Base-by-base conservation (phyloP, 1,140 invertebrate species). In the Drosophila varians region DNA sequence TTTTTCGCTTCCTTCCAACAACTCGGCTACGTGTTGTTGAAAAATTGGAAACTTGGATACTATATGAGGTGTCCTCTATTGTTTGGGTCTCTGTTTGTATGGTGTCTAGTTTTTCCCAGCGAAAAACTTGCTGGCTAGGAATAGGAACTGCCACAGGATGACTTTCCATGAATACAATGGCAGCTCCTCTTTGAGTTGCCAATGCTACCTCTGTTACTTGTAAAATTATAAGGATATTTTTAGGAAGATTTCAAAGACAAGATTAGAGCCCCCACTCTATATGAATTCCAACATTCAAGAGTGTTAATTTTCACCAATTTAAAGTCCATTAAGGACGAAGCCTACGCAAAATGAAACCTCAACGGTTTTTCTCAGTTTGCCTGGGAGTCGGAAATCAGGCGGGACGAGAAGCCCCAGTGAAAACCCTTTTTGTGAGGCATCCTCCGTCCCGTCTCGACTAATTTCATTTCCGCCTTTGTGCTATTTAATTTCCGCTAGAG, bases 391-490 rank as follows among this genome's bases (percentile, higher is more conserved):
- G 18, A 49, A 26, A 25, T 23, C 7, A 45, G 12, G 12, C 5
- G 25, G 14, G n/a, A 3, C 18, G 3, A 42, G 45, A 16, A 61
- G 25, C 14, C 38, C 23, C 18, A 16, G 18, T 47, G 19, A 3
- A n/a, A 71, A 52, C 36, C 52, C 52, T 56, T 71, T 56, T 51
- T 9, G 23, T 14, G n/a, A n/a, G 31, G 2, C 19, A 16, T 25
- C 45, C 14, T 38, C 36, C 12, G 16, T 19, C 47, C 61, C n/a
- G 31, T 34, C 25, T 23, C 40, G 40, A 68, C 82, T 86, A 86
- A 86, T 86, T 87, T 87, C 75, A 87, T 87, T 82, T 87, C 82
- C 82, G 82, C 40, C 57, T 71, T 62, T 74, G 49, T 51, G 73
- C 83, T 74, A 77, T 86, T 87, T 86, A 80, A 86, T 86, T 87